Evolutionary conservation across 2,888 invertebrate species (phyloP).

Genomic region (Drosophila fulvimacula): DNA sequence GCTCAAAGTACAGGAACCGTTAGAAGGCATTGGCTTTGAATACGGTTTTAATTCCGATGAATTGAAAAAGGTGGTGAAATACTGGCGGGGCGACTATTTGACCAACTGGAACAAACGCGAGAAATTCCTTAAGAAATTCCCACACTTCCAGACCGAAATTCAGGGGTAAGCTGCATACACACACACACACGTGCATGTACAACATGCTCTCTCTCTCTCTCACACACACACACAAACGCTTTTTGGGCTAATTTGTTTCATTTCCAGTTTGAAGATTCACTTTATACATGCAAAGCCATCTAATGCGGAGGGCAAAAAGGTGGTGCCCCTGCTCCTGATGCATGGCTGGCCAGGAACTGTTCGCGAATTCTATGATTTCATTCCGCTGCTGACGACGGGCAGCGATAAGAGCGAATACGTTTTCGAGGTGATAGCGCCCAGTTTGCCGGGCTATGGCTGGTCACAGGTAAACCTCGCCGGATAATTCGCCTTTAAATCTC

Average conservation of each 20-base stretch:
- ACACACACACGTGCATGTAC: background rate
- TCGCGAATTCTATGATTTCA: constrained; percentile 91
- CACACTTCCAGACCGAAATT: constrained; percentile 91
- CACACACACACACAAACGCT: background rate
- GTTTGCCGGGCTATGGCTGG: constrained; percentile 90
- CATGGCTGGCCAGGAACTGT: constrained; percentile 96
- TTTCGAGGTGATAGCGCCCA: constrained; percentile 89
- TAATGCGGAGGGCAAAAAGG: constrained; percentile 85
- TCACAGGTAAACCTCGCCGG: constrained; percentile 86
- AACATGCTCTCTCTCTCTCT: background rate
- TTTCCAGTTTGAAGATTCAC: constrained; percentile 87
- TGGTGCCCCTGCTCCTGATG: constrained; percentile 89
- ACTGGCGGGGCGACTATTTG: constrained; percentile 92
- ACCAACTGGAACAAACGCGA: constrained; percentile 89
- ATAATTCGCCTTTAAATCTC: background rate
- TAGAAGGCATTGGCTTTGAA: constrained; percentile 89
- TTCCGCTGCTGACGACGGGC: constrained; percentile 88
- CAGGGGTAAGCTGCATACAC: constrained; percentile 85
- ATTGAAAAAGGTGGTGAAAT: constrained; percentile 88
- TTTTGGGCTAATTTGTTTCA: background rate
- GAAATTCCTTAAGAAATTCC: constrained; percentile 89
- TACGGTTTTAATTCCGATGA: constrained; percentile 93
- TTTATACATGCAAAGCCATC: constrained; percentile 88
- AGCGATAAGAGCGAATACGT: constrained; percentile 86
- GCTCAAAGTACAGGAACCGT: constrained; percentile 86